These are phyloP conservation scores for Dexiosoma caninum DNA, from an alignment of 2,888 invertebrate species.

Conservation along the genomic window DNA sequence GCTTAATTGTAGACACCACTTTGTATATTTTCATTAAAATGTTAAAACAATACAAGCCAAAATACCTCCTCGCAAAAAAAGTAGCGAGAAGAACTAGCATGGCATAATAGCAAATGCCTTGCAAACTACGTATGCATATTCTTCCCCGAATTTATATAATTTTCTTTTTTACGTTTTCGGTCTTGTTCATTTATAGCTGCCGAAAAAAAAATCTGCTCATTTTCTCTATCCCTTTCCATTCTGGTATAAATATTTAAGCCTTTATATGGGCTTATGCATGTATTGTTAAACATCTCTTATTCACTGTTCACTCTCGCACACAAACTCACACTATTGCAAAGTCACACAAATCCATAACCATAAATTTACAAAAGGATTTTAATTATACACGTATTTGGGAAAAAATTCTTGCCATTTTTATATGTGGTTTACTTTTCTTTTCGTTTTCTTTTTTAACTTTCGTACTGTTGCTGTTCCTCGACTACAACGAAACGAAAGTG, in stretches of 20 bases:
- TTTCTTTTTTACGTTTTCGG: background rate
- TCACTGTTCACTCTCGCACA: conserved; percentile 3
- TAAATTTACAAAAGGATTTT: conserved; percentile 74
- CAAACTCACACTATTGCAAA: background rate
- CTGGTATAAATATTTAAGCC: conserved; percentile 19
- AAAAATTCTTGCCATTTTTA: conserved; percentile 50
- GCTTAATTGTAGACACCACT: conserved; percentile 57
- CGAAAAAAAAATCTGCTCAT: conserved; percentile 7
- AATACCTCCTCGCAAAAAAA: background rate
- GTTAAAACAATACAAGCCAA: conserved; percentile 53
- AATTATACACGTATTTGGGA: conserved; percentile 69
- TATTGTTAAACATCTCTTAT: conserved; percentile 18
- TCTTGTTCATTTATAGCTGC: conserved; percentile 3
- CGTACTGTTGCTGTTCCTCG: background rate
- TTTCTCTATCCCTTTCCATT: background rate
- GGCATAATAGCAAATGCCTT: background rate
- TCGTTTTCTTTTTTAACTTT: background rate
- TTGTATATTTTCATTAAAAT: conserved; percentile 61
- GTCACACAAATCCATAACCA: conserved; percentile 68
- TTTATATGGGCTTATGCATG: background rate
- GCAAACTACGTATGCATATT: background rate
- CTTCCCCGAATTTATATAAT: background rate
- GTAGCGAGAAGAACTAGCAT: background rate
- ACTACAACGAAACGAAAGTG: background rate
- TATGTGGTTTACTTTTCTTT: background rate